Percentiles rank a stretch among this genome's conserved stretches.
phyloP scores from a whole-genome alignment of 2,888 invertebrate genomes.

The Heteromyza rotundicornis region DNA sequence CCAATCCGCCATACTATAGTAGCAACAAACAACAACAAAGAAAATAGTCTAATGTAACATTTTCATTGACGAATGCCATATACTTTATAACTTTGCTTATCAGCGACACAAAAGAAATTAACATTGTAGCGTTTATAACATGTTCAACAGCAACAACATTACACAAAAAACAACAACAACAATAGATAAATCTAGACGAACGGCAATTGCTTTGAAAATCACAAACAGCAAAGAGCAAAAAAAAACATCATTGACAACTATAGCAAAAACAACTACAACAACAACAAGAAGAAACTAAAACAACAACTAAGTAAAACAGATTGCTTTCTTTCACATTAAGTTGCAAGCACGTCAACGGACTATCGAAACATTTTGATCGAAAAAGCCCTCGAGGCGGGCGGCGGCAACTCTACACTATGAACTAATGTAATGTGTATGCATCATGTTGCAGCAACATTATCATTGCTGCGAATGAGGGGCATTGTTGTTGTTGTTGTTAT shows the following conservation, averaged over 20 bases:
- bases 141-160: neutral
- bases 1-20: no score
- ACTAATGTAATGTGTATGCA: neutral
- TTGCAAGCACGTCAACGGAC: neutral
- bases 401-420: neutral
- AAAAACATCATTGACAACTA: neutral
- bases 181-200: neutral
- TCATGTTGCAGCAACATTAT: neutral
- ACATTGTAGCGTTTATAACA: neutral
- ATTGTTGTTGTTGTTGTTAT: neutral
- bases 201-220: neutral
- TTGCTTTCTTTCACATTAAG: neutral
- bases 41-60: no score
- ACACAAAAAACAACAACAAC: neutral
- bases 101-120: neutral
- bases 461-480: neutral
- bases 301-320: neutral
- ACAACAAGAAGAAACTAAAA: neutral
- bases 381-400: neutral
- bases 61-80: no score
- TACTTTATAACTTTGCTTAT: no score
- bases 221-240: no score
- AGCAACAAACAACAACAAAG: no score
- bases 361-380: neutral
- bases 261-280: neutral